Percentiles rank a stretch among this genome's conserved stretches.
phyloP scores from a whole-genome alignment of 35 echinoderm and acorn worm genomes.

The Amphiura filiformis region DNA sequence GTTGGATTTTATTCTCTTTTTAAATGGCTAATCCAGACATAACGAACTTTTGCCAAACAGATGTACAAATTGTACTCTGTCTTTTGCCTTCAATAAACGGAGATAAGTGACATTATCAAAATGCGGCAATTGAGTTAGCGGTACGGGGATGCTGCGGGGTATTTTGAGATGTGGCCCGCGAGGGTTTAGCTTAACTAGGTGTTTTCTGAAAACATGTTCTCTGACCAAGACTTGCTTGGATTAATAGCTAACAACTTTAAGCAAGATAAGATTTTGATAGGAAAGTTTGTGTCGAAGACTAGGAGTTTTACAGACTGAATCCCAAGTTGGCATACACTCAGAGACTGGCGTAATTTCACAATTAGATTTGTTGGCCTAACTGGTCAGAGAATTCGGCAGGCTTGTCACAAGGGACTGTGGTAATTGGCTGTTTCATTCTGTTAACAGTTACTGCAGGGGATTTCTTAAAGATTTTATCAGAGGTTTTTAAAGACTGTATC shows the following conservation, averaged over 20 bases:
- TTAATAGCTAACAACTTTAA: no score
- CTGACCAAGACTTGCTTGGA: neutral
- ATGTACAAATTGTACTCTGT: neutral
- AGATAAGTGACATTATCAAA: constrained; percentile 15
- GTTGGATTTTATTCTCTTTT: neutral
- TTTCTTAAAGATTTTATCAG: no score
- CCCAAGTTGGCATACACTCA: neutral
- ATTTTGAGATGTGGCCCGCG: neutral
- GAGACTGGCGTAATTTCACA: neutral
- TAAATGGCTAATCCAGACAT: neutral
- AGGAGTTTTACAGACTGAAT: neutral
- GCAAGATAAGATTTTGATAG: no score
- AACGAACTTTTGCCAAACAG: neutral
- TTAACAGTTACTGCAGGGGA: neutral
- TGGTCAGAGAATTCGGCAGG: constrained; percentile 1
- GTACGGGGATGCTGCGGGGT: neutral
- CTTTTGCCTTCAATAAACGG: neutral
- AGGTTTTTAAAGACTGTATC: no score
- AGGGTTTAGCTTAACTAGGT: neutral
- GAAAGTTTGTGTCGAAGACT: neutral
- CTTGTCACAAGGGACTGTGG: neutral
- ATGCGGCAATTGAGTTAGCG: neutral
- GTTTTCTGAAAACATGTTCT: neutral
- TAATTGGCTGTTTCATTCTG: constrained; percentile 1
- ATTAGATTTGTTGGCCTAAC: constrained; percentile 4